A percentile compares a stretch with the other conserved stretches of the same genome.
phyloP scores from a whole-genome alignment of 2,113 vertebrate species.

The Anser brachyrhynchus region DNA sequence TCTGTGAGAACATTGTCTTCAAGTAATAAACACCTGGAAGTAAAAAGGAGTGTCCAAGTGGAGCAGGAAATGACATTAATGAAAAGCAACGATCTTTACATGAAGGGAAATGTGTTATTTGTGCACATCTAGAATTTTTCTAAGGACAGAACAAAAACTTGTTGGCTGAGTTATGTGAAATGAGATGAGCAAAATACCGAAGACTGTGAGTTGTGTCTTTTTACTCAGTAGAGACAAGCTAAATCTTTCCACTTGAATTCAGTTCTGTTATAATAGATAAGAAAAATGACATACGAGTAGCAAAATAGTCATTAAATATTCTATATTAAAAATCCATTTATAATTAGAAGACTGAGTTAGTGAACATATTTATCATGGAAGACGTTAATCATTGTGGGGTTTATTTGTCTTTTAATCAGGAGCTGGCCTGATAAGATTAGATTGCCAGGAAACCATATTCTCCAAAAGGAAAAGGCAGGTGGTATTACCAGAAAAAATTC shows the following conservation, averaged over 20 bases:
- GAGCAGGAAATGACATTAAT: not conserved
- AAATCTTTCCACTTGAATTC: conserved; percentile 29
- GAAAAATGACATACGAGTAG: not conserved
- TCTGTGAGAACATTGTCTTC: not conserved
- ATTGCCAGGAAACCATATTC: conserved; percentile 5
- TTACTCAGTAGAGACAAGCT: conserved; percentile 23
- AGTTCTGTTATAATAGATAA: conserved; percentile 33
- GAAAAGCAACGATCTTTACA: not conserved
- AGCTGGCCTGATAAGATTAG: not conserved
- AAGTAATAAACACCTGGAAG: not conserved
- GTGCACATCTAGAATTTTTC: not conserved
- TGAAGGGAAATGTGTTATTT: not conserved
- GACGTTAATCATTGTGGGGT: not conserved
- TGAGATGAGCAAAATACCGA: not conserved
- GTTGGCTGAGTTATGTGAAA: not conserved
- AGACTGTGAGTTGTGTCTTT: conserved; percentile 14
- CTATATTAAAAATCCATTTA: not conserved
- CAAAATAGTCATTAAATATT: conserved; percentile 41
- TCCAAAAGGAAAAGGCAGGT: conserved; percentile 51
- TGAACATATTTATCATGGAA: conserved; percentile 12
- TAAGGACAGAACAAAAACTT: not conserved
- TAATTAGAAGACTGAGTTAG: conserved; percentile 45
- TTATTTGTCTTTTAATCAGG: conserved; percentile 51
- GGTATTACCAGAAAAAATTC: conserved; percentile 14
- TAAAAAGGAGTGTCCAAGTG: not conserved